Conservation (phyloP, 2,888 invertebrate genomes). For the Apotomis turbidana region DNA sequence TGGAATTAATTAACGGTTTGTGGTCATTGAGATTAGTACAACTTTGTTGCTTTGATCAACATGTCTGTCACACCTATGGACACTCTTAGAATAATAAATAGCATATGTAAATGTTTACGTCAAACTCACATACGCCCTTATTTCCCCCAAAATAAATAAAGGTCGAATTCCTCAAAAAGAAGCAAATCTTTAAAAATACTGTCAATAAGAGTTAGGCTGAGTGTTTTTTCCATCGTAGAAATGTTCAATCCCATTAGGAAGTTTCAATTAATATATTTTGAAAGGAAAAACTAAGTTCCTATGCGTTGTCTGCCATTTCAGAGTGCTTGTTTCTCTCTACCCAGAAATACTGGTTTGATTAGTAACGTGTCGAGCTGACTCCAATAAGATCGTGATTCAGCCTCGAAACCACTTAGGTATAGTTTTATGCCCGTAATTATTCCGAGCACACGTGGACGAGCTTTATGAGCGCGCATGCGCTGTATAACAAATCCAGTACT, state of each 20-base stretch:
- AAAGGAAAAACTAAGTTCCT: no score
- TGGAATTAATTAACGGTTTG: conserved; percentile 32
- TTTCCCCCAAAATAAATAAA: not conserved
- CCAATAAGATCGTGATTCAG: conserved; percentile 67
- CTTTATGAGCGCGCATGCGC: conserved; percentile 69
- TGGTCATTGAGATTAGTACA: conserved; percentile 5
- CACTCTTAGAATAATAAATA: not conserved
- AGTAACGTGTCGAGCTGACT: conserved; percentile 51
- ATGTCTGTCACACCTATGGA: not conserved
- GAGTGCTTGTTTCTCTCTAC: no score
- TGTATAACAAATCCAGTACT: conserved; percentile 58
- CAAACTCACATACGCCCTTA: not conserved
- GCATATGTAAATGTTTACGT: not conserved
- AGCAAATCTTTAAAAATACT: no score
- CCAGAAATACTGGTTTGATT: not conserved
- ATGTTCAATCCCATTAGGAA: no score
- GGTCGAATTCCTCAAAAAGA: no score
- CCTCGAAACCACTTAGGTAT: conserved; percentile 62
- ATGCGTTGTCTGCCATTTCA: no score
- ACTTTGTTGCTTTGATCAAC: conserved; percentile 38
- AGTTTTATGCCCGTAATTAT: conserved; percentile 69
- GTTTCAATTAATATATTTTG: no score
- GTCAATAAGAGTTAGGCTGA: not conserved
- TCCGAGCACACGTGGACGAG: conserved; percentile 78
- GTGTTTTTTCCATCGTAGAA: no score